Percentiles rank a stretch among this genome's conserved stretches.
Evolutionary conservation across 2,113 vertebrate species (phyloP).

Genomic region (Thinocorus orbignyianus): DNA sequence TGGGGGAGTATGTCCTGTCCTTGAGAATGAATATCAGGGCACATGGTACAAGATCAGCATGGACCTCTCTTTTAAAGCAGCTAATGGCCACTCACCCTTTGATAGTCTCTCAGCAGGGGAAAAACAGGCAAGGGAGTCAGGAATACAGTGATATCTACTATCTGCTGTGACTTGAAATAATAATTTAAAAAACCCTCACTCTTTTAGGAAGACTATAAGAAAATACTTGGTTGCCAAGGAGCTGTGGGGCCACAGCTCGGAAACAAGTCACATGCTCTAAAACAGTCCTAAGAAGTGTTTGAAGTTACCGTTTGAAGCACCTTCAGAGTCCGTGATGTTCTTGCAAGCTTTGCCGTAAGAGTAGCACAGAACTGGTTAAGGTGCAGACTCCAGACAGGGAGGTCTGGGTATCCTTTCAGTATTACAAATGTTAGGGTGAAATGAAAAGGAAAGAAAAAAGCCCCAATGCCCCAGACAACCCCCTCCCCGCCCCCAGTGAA

Average conservation of each 20-base stretch:
- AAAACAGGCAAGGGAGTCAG: not conserved
- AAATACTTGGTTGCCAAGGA: not conserved
- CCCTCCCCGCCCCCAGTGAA: no score
- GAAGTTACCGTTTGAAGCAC: not conserved
- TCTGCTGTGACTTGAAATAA: not conserved
- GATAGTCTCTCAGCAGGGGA: not conserved
- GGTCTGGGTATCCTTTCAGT: not conserved
- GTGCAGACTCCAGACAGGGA: not conserved
- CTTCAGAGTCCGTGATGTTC: not conserved
- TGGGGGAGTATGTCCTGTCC: not conserved
- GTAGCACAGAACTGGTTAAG: not conserved
- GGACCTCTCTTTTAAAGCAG: not conserved
- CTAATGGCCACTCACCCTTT: not conserved
- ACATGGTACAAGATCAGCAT: not conserved
- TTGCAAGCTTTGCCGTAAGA: not conserved
- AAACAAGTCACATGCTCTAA: not conserved
- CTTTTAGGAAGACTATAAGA: not conserved
- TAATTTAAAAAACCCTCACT: not conserved
- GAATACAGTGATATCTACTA: not conserved
- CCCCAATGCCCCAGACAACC: not conserved
- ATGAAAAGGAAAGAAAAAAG: not conserved
- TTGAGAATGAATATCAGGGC: not conserved
- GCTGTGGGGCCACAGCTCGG: not conserved
- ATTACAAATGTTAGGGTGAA: not conserved
- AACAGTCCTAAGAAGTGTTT: rapidly evolving